These are phyloP conservation scores for Dinocampus coccinellae DNA, from an alignment of 2,888 invertebrate species.

Conservation along the genomic window DNA sequence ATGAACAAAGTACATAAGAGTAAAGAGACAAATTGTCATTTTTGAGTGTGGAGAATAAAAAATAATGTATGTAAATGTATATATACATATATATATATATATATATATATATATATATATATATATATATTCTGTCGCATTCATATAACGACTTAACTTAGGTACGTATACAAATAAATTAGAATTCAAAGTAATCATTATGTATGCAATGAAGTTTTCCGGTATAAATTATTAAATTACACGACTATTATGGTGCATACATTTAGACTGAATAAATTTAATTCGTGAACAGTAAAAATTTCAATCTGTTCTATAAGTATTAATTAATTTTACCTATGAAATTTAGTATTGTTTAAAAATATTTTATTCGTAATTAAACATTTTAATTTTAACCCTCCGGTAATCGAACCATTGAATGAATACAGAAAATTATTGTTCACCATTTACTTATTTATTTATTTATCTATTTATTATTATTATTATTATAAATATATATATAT, in stretches of 20 bases:
- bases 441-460: too few relatives aligned
- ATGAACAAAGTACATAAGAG: constrained; percentile 6
- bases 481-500: too few relatives aligned
- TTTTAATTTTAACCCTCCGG: neutral
- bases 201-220: constrained; percentile 27
- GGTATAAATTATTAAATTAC: constrained; percentile 30
- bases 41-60: constrained; percentile 4
- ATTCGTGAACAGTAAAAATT: constrained; percentile 12
- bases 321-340: neutral
- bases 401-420: neutral
- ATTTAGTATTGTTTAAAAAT: neutral
- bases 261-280: constrained; percentile 38
- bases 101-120: too few relatives aligned
- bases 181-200: constrained; percentile 17
- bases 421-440: too few relatives aligned
- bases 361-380: neutral
- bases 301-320: neutral
- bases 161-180: constrained; percentile 11
- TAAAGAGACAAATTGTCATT: constrained; percentile 24
- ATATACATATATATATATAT: too few relatives aligned
- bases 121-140: constrained; percentile 36
- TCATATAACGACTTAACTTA: constrained; percentile 28
- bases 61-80: constrained; percentile 33
- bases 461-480: too few relatives aligned
- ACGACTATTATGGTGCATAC: constrained; percentile 30